Evolutionary conservation across 2,888 invertebrate species (phyloP).

Genomic region (Melieria omissa): DNA sequence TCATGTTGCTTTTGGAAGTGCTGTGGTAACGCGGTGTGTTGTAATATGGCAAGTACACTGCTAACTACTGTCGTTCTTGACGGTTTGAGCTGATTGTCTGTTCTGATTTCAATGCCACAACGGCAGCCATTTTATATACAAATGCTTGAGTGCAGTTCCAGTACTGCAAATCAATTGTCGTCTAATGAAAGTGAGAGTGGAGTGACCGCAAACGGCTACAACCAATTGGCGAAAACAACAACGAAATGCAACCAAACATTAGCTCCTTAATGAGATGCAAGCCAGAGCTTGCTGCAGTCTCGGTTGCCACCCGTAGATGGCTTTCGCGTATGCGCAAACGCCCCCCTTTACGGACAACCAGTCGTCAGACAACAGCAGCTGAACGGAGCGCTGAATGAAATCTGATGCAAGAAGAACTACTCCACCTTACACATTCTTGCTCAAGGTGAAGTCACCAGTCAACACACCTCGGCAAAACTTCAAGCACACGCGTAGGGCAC

Average conservation of each 20-base stretch:
- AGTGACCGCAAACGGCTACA: not conserved
- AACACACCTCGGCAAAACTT: no score
- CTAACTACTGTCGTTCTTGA: slow-evolving; percentile 31
- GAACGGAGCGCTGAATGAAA: no score
- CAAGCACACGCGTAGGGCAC: no score
- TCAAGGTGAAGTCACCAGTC: no score
- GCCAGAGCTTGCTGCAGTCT: not conserved
- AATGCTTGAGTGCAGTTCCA: not conserved
- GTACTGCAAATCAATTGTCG: slow-evolving; percentile 1
- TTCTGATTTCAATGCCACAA: slow-evolving; percentile 52
- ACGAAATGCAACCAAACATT: not conserved
- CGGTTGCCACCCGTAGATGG: not conserved
- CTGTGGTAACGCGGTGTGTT: no score
- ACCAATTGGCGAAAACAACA: slow-evolving; percentile 7
- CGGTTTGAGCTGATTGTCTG: slow-evolving; percentile 56
- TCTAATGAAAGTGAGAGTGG: slow-evolving; percentile 23
- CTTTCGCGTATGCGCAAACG: slow-evolving; percentile 18
- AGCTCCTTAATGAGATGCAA: slow-evolving; percentile 15
- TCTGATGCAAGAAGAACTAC: no score
- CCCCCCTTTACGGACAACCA: not conserved
- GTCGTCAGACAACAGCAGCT: no score
- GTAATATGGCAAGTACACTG: slow-evolving; percentile 29
- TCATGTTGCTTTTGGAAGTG: slow-evolving; percentile 51
- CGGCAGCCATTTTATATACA: slow-evolving; percentile 34
- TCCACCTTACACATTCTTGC: no score